Conservation (phyloP, 2,113 vertebrate genomes). For the Podiceps cristatus region DNA sequence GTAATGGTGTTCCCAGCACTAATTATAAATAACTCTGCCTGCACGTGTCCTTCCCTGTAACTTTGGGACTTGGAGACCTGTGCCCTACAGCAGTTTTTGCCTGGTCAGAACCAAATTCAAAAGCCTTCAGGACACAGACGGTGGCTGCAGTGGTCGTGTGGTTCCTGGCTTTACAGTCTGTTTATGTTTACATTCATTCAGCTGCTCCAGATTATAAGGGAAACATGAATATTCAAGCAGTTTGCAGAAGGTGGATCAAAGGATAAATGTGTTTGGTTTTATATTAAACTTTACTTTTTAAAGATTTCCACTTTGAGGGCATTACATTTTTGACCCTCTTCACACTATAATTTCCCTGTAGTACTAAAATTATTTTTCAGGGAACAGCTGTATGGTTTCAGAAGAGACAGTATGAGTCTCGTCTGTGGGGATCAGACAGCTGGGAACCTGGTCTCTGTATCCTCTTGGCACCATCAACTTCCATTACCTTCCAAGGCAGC, state of each 20-base stretch:
- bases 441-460: not conserved
- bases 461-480: not conserved
- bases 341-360: not conserved
- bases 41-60: not conserved
- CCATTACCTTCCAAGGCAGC: not conserved
- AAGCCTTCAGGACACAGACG: not conserved
- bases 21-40: not conserved
- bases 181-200: not conserved
- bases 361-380: not conserved
- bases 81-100: not conserved
- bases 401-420: not conserved
- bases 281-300: not conserved
- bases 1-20: not conserved
- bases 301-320: not conserved
- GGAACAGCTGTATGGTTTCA: not conserved
- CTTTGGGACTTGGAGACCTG: not conserved
- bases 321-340: not conserved
- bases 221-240: not conserved
- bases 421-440: not conserved
- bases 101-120: not conserved
- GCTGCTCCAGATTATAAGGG: not conserved
- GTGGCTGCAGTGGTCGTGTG: not conserved
- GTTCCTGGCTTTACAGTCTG: not conserved
- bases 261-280: not conserved
- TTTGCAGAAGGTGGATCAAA: not conserved